A percentile compares a stretch with the other conserved stretches of the same genome.
Evolutionary conservation across 2,888 invertebrate genomes (phyloP).

Genomic region (Melinaea menophilus): DNA sequence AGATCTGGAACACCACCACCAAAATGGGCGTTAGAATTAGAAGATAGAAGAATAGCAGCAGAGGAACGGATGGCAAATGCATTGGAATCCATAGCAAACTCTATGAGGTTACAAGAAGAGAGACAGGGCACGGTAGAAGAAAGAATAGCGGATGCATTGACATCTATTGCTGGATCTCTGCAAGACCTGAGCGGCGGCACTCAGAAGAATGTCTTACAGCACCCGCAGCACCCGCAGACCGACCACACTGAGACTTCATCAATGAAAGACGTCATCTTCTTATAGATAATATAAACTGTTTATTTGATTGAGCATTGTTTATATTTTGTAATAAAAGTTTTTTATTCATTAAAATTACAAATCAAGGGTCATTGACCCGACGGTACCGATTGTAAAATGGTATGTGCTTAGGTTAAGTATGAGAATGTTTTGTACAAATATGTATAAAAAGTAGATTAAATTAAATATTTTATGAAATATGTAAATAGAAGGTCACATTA

Average conservation of each 20-base stretch:
- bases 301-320: no score
- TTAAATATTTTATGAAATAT: no score
- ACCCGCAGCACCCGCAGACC: slow-evolving; percentile 44
- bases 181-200: slow-evolving; percentile 59
- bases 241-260: slow-evolving; percentile 43
- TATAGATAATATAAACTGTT: slow-evolving; percentile 17
- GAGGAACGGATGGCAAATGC: slow-evolving; percentile 65
- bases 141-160: slow-evolving; percentile 52
- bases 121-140: slow-evolving; percentile 51
- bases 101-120: slow-evolving; percentile 56
- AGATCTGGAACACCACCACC: slow-evolving; percentile 53
- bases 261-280: slow-evolving; percentile 45
- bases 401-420: no score
- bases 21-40: slow-evolving; percentile 62
- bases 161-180: slow-evolving; percentile 54
- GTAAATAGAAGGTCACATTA: no score
- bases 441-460: no score
- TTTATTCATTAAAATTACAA: slow-evolving; percentile 13
- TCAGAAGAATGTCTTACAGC: slow-evolving; percentile 56
- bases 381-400: no score
- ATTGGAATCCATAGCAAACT: slow-evolving; percentile 53
- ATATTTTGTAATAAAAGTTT: not conserved
- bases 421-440: no score
- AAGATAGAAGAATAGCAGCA: slow-evolving; percentile 60
- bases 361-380: no score